Conservation (phyloP, 2,888 invertebrate genomes). For the Amblyteles armatorius region DNA sequence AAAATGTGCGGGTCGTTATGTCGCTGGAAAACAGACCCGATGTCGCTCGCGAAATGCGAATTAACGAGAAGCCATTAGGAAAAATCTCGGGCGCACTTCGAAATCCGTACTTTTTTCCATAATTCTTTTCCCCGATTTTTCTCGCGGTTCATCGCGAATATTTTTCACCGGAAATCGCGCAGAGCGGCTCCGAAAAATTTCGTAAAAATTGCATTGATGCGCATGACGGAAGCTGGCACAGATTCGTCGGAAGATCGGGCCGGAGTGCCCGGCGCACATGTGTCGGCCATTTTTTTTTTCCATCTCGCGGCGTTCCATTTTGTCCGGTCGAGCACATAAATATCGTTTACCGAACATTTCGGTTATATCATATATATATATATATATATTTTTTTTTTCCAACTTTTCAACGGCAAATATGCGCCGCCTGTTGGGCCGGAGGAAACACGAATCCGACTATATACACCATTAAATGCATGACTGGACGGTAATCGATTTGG, state of each 20-base stretch:
- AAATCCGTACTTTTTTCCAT: not conserved
- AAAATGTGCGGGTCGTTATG: conserved; percentile 57
- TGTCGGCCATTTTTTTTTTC: not conserved
- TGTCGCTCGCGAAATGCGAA: conserved; percentile 41
- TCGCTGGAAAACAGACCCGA: conserved; percentile 44
- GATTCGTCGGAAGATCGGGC: not conserved
- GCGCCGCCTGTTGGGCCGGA: not conserved
- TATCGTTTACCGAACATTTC: conserved; percentile 40
- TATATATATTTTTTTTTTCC: conserved; percentile 21
- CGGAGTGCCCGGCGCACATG: not conserved
- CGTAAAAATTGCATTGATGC: not conserved
- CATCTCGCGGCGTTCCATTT: conserved; percentile 1
- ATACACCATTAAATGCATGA: conserved; percentile 60
- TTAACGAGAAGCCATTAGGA: conserved; percentile 55
- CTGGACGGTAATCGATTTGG: conserved; percentile 61
- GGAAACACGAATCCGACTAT: conserved; percentile 16
- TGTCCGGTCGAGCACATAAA: conserved; percentile 32
- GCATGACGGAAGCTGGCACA: not conserved
- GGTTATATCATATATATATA: not conserved
- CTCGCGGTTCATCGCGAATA: not conserved
- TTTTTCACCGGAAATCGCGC: not conserved
- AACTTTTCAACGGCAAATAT: conserved; percentile 49
- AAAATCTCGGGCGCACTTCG: conserved; percentile 24
- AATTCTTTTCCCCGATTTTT: not conserved
- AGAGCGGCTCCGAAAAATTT: not conserved